A percentile compares a stretch with the other conserved stretches of the same genome.
Evolutionary conservation across 2,888 invertebrate genomes (phyloP).

Genomic region (Agonum fuliginosum): DNA sequence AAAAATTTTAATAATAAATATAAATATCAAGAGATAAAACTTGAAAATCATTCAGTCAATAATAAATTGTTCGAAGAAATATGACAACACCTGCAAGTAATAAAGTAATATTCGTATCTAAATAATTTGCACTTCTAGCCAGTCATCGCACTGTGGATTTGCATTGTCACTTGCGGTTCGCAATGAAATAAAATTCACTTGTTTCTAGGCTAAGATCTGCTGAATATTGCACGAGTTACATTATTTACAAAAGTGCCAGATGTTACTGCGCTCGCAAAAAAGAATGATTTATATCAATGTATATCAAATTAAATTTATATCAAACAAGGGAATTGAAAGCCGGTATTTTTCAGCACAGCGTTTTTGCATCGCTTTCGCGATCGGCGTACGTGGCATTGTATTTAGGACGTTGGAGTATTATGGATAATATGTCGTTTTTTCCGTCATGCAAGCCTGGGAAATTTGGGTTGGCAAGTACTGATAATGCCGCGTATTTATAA

Average conservation of each 20-base stretch:
- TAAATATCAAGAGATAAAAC: no score
- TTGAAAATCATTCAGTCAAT: no score
- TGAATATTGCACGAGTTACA: slow-evolving; percentile 59
- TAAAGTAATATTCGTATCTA: slow-evolving; percentile 2
- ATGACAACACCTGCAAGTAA: no score
- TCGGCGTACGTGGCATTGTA: slow-evolving; percentile 32
- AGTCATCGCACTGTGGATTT: not conserved
- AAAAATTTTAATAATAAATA: no score
- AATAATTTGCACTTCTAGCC: not conserved
- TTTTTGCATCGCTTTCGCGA: slow-evolving; percentile 48
- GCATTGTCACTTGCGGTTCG: slow-evolving; percentile 1
- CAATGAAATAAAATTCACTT: slow-evolving; percentile 35
- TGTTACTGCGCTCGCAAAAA: slow-evolving; percentile 51
- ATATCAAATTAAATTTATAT: slow-evolving; percentile 61
- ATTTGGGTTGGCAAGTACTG: slow-evolving; percentile 54
- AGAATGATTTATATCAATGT: slow-evolving; percentile 60
- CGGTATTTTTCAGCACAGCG: slow-evolving; percentile 49
- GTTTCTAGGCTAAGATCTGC: slow-evolving; percentile 54
- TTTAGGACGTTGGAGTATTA: slow-evolving; percentile 47
- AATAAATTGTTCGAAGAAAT: no score
- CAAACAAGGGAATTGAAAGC: slow-evolving; percentile 60
- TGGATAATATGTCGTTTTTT: slow-evolving; percentile 46
- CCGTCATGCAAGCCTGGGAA: slow-evolving; percentile 54
- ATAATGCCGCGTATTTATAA: slow-evolving; percentile 58
- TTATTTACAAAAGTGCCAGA: slow-evolving; percentile 60